Evolutionary conservation across 2,797 vertebrate species (phyloP), one percentile per base, ranked within the genome.

Genomic region (Bufotes viridis): DNA sequence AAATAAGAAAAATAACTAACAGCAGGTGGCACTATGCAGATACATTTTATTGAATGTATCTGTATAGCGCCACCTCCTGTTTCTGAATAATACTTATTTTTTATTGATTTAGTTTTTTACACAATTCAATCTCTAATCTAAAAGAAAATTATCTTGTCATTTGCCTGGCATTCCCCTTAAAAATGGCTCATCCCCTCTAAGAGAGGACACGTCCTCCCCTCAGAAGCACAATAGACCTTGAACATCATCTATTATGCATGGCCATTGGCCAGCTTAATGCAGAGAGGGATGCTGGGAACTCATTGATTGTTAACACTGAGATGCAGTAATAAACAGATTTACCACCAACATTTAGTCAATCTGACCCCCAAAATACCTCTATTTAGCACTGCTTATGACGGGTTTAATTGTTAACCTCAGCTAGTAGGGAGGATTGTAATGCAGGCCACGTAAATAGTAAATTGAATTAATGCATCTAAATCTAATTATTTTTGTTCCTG

Each of bases 391-490:
- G 11, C 55, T 78, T 55, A 78, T 78, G 75, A 78, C 51, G n/a
- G 49, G 1, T 78, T 78, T 78, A 78, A 78, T 78, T 78, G 55
- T 24, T 78, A 55, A 78, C 42, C 75, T n/a, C 49, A 15, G 22
- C 51, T 78, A 55, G 75, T 78, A 55, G 49, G 7, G 75, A 78
- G 51, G 49, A 49, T 78, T 78, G 51, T 13, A 8, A 78, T 78
- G 51, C 75, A 14, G 3, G 51, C 75, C 75, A 78, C 51, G 75
- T 78, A 78, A 55, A 78, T n/a, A 55, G 20, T 55, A 78, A 78
- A 78, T 78, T 78, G 75, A 78, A 78, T 78, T 78, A 78, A 78
- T 78, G 51, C 49, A 78, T 78, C 75, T 78, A 78, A 78, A 78
- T 78, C 75, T 78, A 78, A 78, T 78, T 78, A 78, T 78, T 55